Evolutionary conservation across 2,888 invertebrate species (phyloP).

Genomic region (Polymixis lichenea): DNA sequence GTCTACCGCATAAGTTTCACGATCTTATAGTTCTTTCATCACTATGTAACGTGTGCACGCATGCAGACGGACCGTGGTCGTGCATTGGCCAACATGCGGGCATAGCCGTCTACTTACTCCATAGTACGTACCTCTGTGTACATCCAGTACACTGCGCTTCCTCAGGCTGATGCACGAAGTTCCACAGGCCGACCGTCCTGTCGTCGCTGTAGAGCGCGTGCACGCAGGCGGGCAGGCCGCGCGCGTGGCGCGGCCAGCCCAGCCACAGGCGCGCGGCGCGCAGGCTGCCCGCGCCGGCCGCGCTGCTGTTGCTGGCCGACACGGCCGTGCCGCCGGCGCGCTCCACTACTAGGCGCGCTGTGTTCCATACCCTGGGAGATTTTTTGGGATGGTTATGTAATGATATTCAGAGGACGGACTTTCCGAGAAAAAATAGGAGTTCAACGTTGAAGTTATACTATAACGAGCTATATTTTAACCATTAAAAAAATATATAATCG

Average conservation of each 20-base stretch:
- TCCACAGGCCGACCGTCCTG: constrained; percentile 96
- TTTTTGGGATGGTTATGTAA: neutral
- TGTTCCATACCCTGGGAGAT: constrained; percentile 90
- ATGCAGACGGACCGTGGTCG: too few relatives aligned
- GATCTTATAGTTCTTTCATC: too few relatives aligned
- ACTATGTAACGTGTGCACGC: too few relatives aligned
- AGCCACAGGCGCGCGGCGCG: constrained; percentile 80
- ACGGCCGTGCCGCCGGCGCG: constrained; percentile 75
- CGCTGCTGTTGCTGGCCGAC: constrained; percentile 76
- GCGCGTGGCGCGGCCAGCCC: constrained; percentile 68
- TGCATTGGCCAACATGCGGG: too few relatives aligned
- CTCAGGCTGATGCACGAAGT: constrained; percentile 93
- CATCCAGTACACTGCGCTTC: constrained; percentile 94
- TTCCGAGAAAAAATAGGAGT: neutral
- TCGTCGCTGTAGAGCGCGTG: constrained; percentile 95
- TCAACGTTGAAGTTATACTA: neutral
- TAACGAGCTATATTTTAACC: too few relatives aligned
- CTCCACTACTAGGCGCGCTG: constrained; percentile 93
- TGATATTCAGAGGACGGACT: neutral
- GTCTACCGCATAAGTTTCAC: too few relatives aligned
- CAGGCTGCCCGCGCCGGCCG: constrained; percentile 73
- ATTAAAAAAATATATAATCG: too few relatives aligned
- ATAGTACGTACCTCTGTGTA: constrained; percentile 94
- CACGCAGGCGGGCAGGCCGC: constrained; percentile 94
- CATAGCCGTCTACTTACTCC: too few relatives aligned